Base-by-base conservation (phyloP, 2,797 vertebrate species). In the Chaetodon trifasciatus region DNA sequence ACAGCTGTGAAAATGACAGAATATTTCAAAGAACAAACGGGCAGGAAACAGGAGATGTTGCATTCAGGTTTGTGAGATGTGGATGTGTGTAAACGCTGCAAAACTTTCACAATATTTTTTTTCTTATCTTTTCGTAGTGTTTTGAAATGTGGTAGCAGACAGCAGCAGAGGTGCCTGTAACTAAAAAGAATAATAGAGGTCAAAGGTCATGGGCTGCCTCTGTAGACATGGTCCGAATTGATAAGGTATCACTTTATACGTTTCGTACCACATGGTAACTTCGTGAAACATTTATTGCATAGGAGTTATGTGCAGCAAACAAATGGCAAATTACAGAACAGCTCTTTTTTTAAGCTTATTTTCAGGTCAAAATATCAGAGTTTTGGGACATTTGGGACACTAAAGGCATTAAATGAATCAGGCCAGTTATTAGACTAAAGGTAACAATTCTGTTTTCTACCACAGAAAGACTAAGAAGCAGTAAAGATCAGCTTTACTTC, bases 11-110 rank as follows among this genome's bases (percentile, higher is more conserved):
- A 35, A 32, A 4, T 52, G 35, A 35, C 8, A 9, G 21, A 42
- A 39, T 62, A 73, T 73, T 57, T 62, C 4, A 62, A 56, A 42
- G 1, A 24, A 70, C 0, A 73, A 63, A 50, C 16, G 44, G 17
- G 9, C 46, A 86, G 77, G 70, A 85, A 87, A 83, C 73, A 83
- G 70, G 74, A 86, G 55, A 62, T 76, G 64, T 47, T 66, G 74
- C 0, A 2, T 60, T 13, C 15, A 3, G 2, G 3, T 39, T 57
- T 57, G 15, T 50, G 8, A 57, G 8, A 50, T 9, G 1, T 7
- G 1, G 13, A 19, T 47, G 42, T 55, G 42, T 47, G 35, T 13
- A 32, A 65, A 12, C 8, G 4, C 17, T 32, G 42, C 0, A 0
- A 61, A 55, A 47, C 1, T 84, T 84, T 58, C 55, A 13, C 24